phyloP scores from a whole-genome alignment of 1,140 invertebrate genomes.

The Drosophila mayri region DNA sequence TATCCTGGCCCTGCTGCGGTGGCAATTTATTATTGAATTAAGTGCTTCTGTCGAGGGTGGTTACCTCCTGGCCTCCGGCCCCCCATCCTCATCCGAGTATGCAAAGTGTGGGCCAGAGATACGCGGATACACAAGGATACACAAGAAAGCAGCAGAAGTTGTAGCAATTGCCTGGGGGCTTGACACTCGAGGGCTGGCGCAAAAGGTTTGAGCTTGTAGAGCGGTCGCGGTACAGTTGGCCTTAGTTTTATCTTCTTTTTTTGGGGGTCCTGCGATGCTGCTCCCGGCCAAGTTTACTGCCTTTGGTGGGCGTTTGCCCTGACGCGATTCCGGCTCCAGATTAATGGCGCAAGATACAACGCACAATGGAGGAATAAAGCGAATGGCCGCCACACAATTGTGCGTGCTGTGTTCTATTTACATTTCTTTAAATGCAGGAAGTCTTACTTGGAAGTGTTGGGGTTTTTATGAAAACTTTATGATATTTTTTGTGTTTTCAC shows the following conservation, averaged over 20 bases:
- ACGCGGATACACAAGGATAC: constrained; percentile 22
- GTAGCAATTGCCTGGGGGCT: constrained; percentile 56
- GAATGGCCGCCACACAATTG: too few species aligned
- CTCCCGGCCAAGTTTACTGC: constrained; percentile 40
- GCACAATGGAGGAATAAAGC: too few species aligned
- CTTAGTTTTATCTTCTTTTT: constrained; percentile 50
- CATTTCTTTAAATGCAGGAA: too few species aligned
- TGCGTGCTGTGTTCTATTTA: too few species aligned
- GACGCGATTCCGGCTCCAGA: constrained; percentile 29
- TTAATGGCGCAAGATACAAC: constrained; percentile 5
- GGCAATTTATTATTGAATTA: constrained; percentile 84
- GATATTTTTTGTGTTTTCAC: too few species aligned
- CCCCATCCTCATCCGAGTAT: constrained; percentile 41
- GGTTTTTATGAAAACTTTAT: too few species aligned
- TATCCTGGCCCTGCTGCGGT: constrained; percentile 53
- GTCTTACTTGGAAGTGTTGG: too few species aligned
- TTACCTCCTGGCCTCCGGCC: constrained; percentile 20
- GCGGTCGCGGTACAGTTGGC: constrained; percentile 63
- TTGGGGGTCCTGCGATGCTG: constrained; percentile 27
- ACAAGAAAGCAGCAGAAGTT: constrained; percentile 34
- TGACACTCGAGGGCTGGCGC: constrained; percentile 52
- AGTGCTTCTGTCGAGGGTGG: constrained; percentile 66
- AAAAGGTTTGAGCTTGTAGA: constrained; percentile 77
- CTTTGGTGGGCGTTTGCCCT: constrained; percentile 53
- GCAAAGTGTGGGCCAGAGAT: constrained; percentile 61